Percentiles rank a stretch among this genome's conserved stretches.
Evolutionary conservation across 1,140 invertebrate species (phyloP).

Genomic region (Akabosia matsudoensis): DNA sequence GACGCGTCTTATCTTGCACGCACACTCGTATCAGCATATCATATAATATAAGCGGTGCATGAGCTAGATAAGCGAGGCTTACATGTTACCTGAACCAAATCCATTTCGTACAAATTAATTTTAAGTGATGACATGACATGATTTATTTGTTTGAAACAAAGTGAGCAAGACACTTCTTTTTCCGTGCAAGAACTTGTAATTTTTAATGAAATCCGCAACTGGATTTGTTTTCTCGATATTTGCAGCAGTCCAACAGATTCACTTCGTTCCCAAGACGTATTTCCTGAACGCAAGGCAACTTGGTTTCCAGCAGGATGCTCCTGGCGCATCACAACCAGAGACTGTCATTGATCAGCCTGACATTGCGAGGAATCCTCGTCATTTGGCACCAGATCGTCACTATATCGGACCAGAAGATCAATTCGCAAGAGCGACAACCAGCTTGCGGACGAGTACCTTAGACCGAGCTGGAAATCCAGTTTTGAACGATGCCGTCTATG

Average conservation of each 20-base stretch:
- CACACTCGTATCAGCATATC: too few species aligned
- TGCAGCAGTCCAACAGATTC: slow-evolving; percentile 13
- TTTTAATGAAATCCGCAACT: background rate
- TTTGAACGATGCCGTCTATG: background rate
- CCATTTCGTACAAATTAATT: too few species aligned
- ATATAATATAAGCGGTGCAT: too few species aligned
- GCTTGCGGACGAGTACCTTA: background rate
- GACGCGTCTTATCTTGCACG: too few species aligned
- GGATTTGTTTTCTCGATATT: background rate
- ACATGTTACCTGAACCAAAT: too few species aligned
- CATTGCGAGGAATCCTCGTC: background rate
- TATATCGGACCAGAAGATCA: background rate
- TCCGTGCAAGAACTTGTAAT: too few species aligned
- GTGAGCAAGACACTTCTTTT: too few species aligned
- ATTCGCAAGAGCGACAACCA: background rate
- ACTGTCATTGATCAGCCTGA: background rate
- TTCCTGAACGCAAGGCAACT: background rate
- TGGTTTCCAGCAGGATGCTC: too few species aligned
- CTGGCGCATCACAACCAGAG: background rate
- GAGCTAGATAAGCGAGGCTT: too few species aligned
- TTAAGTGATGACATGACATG: too few species aligned
- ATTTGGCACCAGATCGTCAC: slow-evolving; percentile 13
- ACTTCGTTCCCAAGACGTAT: slow-evolving; percentile 5
- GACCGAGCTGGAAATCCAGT: slow-evolving; percentile 10
- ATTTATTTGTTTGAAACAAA: too few species aligned